Percentiles rank a stretch among this genome's conserved stretches.
Evolutionary conservation across 2,797 vertebrate species (phyloP).

Genomic region (Cirrhinus molitorella): DNA sequence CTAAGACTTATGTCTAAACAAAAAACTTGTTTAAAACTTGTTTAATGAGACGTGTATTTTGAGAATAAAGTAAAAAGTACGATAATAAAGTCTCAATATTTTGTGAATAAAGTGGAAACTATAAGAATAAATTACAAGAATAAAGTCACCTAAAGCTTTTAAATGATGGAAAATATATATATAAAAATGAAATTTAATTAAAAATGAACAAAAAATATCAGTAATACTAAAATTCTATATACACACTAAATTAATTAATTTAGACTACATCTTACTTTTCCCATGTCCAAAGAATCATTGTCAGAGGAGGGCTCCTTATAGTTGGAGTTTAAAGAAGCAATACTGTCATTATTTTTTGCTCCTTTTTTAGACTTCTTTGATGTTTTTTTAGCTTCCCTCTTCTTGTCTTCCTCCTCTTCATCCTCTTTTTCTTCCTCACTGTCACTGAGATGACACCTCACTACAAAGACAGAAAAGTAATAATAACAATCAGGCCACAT

Average conservation of each 20-base stretch:
- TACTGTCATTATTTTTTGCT: conserved; percentile 64
- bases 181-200: too few species aligned
- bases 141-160: too few species aligned
- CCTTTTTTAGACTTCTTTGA: conserved; percentile 61
- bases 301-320: conserved; percentile 74
- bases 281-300: conserved; percentile 66
- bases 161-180: too few species aligned
- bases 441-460: conserved; percentile 77
- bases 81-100: too few species aligned
- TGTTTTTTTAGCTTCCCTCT: conserved; percentile 64
- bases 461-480: conserved; percentile 60
- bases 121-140: too few species aligned
- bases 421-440: conserved; percentile 62
- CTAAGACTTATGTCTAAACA: too few species aligned
- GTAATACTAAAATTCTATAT: neutral
- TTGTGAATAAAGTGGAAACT: too few species aligned
- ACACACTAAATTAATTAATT: neutral
- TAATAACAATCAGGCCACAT: neutral
- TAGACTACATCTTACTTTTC: conserved; percentile 67
- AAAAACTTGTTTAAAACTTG: too few species aligned
- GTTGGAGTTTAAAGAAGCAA: conserved; percentile 79
- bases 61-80: too few species aligned
- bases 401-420: conserved; percentile 59
- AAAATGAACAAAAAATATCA: too few species aligned
- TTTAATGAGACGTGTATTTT: too few species aligned